phyloP scores from a whole-genome alignment of 1,140 invertebrate species.

The Drosophila pseudoobscura region DNA sequence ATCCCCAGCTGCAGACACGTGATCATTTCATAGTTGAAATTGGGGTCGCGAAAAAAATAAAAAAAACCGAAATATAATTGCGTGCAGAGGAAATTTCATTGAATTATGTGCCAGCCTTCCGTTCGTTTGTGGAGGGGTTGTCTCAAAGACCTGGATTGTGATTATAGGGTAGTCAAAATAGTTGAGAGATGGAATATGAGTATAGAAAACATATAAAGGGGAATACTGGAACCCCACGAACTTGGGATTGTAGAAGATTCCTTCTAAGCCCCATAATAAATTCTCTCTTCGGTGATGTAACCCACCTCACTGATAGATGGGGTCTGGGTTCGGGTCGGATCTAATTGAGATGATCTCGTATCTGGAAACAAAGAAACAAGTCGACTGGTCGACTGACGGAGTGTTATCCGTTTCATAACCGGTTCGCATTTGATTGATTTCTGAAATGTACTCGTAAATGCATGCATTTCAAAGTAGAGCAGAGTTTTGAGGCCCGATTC shows the following conservation, averaged over 20 bases:
- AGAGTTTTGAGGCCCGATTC: slow-evolving; percentile 20
- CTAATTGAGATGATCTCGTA: slow-evolving; percentile 14
- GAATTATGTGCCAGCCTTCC: slow-evolving; percentile 30
- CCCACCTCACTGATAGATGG: slow-evolving; percentile 1
- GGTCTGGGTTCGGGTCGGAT: slow-evolving; percentile 3
- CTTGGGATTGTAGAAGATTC: too few relatives aligned
- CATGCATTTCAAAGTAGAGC: slow-evolving; percentile 31
- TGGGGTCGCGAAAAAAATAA: slow-evolving; percentile 38
- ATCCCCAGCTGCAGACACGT: slow-evolving; percentile 28
- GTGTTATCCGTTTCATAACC: slow-evolving; percentile 27
- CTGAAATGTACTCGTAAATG: background rate
- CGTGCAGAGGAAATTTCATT: slow-evolving; percentile 38
- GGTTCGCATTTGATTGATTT: slow-evolving; percentile 14
- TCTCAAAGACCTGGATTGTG: slow-evolving; percentile 1
- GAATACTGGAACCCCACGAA: too few relatives aligned
- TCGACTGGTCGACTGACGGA: slow-evolving; percentile 10
- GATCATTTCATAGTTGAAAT: slow-evolving; percentile 42
- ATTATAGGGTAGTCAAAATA: slow-evolving; percentile 40
- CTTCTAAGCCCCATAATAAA: slow-evolving; percentile 1
- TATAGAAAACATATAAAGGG: too few relatives aligned
- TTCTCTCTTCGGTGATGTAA: slow-evolving; percentile 23
- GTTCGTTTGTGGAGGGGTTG: background rate
- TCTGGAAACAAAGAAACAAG: background rate
- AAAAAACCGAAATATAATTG: slow-evolving; percentile 48
- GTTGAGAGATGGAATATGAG: background rate